Evolutionary conservation across 1,140 invertebrate species (phyloP), one percentile per base, ranked within the genome.

Genomic region (Theocolax elegans): DNA sequence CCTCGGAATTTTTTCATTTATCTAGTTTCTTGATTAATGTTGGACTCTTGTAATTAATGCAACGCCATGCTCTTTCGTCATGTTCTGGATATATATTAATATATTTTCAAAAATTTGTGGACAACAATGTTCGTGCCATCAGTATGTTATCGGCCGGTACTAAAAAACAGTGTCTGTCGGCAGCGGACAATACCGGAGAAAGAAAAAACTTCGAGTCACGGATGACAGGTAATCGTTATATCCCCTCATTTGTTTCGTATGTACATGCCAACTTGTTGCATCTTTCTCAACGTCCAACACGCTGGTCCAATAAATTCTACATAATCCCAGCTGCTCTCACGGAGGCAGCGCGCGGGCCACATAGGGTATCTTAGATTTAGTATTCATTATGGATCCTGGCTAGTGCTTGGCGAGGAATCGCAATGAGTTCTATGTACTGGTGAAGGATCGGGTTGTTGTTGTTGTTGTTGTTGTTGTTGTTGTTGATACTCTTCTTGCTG

Each of bases 301-400:
- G 74, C 74, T 74, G 77, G 67, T 69, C 69, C 78, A 72, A 69
- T 75, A 67, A 76, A 72, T 75, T 80, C 67, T 73, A 76, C 72
- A 71, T 75, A 75, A 71, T 73, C 67, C 69, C 71, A 78, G 77
- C 73, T 74, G 23, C 58, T 78, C 75, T 76, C 74, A 78, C 76
- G 60, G 77, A 75, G 75, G 56, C 76, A 77, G 74, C 74, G 72
- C 59, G 49, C 21, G 44, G 19, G 15, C 51, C 42, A 58, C 35
- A 35, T 13, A 59, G 29, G 15, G 48, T 46, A 56, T 56, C n/a
- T 17, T 56, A 46, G 17, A 12, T 48, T 64, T 42, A 64, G 40
- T 38, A 70, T 81, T 80, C 82, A 85, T 83, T 85, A 84, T 84
- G 82, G 80, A 81, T 85, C 81, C 78, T 83, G 84, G 71, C 72